Conservation (phyloP, 2,888 invertebrate genomes). For the Heteromyza rotundicornis region DNA sequence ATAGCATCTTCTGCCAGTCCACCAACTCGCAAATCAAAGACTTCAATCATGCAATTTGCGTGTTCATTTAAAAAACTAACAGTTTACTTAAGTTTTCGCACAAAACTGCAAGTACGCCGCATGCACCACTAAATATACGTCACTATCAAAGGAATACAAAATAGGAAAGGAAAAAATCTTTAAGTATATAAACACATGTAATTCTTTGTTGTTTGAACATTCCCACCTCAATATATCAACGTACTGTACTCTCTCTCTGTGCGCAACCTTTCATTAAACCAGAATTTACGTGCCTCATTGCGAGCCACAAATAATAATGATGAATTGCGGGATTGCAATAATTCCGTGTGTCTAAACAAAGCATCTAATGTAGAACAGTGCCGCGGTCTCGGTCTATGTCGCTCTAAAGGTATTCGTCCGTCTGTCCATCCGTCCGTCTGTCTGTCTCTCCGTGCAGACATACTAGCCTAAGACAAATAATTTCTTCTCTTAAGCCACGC, state of each 20-base stretch:
- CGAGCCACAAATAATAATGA: slow-evolving; percentile 46
- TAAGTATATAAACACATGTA: background rate
- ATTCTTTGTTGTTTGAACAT: no score
- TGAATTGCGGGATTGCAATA: slow-evolving; percentile 55
- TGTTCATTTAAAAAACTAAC: background rate
- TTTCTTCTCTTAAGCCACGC: slow-evolving; percentile 17
- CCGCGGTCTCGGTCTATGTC: no score
- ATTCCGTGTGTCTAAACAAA: slow-evolving; percentile 35
- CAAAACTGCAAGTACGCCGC: no score
- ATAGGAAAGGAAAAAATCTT: background rate
- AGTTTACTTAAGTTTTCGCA: slow-evolving; percentile 1
- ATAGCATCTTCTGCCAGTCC: no score
- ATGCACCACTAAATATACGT: no score
- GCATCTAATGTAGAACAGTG: slow-evolving; percentile 15
- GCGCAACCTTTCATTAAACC: background rate
- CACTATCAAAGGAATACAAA: background rate
- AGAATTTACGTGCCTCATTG: background rate
- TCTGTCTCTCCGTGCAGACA: no score
- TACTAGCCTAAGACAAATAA: slow-evolving; percentile 1
- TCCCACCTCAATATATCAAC: background rate
- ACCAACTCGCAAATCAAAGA: no score
- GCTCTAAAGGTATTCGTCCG: no score
- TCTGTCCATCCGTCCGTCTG: background rate
- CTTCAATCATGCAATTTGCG: background rate
- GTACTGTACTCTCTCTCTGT: background rate